Evolutionary conservation across 2,113 vertebrate species (phyloP).

Genomic region (Etheostoma cragini): DNA sequence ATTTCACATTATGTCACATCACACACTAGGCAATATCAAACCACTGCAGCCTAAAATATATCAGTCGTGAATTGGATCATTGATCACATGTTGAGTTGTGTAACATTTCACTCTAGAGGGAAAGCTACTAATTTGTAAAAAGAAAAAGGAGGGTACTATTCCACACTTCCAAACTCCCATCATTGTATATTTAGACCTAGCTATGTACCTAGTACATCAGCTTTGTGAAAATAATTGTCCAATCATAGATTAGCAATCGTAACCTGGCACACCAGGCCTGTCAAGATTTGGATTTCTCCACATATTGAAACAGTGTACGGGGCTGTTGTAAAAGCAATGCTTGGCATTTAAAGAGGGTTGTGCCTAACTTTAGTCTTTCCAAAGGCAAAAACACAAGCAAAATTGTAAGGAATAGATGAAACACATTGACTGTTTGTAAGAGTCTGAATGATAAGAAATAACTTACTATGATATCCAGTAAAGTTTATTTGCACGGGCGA

Average conservation of each 20-base stretch:
- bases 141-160: neutral
- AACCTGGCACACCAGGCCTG: neutral
- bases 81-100: constrained; percentile 26
- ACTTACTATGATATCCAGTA: neutral
- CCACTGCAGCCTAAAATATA: constrained; percentile 26
- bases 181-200: neutral
- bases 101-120: constrained; percentile 4
- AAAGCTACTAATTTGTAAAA: constrained; percentile 4
- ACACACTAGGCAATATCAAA: constrained; percentile 35
- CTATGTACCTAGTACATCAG: neutral
- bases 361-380: neutral
- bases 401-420: neutral
- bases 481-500: too few species aligned
- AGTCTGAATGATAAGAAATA: neutral
- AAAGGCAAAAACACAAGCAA: neutral
- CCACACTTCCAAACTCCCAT: neutral
- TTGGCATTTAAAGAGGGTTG: neutral
- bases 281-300: neutral
- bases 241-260: neutral
- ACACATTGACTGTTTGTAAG: neutral
- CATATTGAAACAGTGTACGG: neutral
- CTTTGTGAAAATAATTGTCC: too few species aligned
- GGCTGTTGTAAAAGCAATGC: neutral
- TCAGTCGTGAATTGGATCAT: constrained; percentile 24
- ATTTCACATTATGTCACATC: constrained; percentile 45